Conservation (phyloP, 1,140 invertebrate genomes). For the Sweltsa coloradensis region DNA sequence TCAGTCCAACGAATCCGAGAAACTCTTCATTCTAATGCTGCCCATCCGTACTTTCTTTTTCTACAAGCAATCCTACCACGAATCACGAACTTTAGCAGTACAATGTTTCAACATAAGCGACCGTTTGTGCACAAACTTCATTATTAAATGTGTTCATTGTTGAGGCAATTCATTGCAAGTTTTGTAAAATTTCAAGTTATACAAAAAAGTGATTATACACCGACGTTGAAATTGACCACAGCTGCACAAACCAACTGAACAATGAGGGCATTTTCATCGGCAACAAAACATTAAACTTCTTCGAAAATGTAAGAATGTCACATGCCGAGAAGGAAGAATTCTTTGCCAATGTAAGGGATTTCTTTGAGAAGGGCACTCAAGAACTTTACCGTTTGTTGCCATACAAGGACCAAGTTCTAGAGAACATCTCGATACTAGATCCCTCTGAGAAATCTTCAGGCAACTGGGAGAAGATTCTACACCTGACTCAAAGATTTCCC, state of each 20-base stretch:
- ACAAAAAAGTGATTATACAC: background rate
- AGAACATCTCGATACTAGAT: background rate
- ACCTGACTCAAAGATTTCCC: background rate
- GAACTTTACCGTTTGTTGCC: background rate
- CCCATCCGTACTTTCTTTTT: background rate
- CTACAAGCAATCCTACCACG: background rate
- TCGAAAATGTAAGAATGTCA: background rate
- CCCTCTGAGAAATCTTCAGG: background rate
- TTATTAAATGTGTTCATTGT: background rate
- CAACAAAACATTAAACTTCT: background rate
- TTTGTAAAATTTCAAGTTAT: background rate
- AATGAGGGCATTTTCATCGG: background rate
- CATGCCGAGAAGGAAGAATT: background rate
- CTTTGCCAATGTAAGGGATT: background rate
- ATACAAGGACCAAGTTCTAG: background rate
- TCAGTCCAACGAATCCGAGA: background rate
- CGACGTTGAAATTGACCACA: background rate
- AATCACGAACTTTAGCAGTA: background rate
- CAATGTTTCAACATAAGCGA: background rate
- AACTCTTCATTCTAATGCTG: background rate
- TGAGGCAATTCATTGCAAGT: conserved; percentile 1
- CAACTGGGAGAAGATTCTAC: background rate
- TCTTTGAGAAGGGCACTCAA: background rate
- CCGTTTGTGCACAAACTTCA: background rate
- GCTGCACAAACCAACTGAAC: background rate